Base-by-base conservation (phyloP, 2,113 vertebrate species). In the Corydoras maculifer region DNA sequence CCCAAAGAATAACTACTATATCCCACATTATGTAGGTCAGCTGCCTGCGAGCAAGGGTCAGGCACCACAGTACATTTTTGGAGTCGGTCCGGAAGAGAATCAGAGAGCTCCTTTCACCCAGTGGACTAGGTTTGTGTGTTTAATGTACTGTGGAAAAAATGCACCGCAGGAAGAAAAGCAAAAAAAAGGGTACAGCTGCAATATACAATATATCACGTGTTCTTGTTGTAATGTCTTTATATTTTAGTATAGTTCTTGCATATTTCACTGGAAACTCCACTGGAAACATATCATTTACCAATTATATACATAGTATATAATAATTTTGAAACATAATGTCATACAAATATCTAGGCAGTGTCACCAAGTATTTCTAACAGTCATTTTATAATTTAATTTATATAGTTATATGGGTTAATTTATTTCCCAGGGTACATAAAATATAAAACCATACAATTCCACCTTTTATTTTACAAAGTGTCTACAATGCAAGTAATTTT, bases 1-100 rank as follows among this genome's bases (percentile, higher is more conserved):
- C 71, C 74, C 78, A 83, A 82, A 87, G 81, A 77, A 76, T 79
- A 84, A 84, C 79, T 83, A 72, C 79, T 81, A 81, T 83, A 80
- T 85, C 82, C 77, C 74, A 72, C 50, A 62, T 67, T 76, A 82
- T 87, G 82, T 87, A 80, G 82, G 84, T 82, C 82, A 79, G 58
- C 73, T 83, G 85, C 80, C 82, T 84, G 72, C 68, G 65, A 85
- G 84, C 83, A 78, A 79, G 70, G 84, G 83, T 87, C 85, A 82
- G 76, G 78, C 75, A 80, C 79, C 70, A n/a, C 30, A 31, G 77
- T 76, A 74, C 68, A 74, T 77, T 81, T 77, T 77, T 73, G 67
- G 75, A 75, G 78, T 72, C 70, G 54, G 60, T 73, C 78, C 83
- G 76, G 69, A 81, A 77, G 70, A 59, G 31, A 83, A 83, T 77